These are phyloP conservation scores for Cosmorhoe ocellata DNA, from an alignment of 2,888 invertebrate species.

Conservation along the genomic window DNA sequence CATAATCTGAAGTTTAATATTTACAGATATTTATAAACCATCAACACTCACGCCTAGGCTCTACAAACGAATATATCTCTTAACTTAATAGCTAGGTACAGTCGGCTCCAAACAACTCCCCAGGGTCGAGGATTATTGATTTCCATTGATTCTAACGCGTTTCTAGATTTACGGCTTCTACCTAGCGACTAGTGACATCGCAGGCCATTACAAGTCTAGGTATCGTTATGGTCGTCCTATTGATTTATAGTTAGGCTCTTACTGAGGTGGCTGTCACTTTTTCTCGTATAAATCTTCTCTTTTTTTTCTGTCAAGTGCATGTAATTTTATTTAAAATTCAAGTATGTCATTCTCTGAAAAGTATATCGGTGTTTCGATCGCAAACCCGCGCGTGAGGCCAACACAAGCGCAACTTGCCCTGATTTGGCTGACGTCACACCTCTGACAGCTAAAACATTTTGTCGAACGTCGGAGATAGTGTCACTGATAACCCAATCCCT, in stretches of 20 bases:
- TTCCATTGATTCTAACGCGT: slow-evolving; percentile 76
- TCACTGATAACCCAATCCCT: slow-evolving; percentile 81
- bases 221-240: slow-evolving; percentile 18
- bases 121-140: slow-evolving; percentile 67
- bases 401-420: slow-evolving; percentile 55
- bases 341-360: slow-evolving; percentile 35
- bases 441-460: slow-evolving; percentile 81
- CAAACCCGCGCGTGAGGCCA: slow-evolving; percentile 41
- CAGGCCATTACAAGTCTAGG: slow-evolving; percentile 39
- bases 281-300: slow-evolving; percentile 4
- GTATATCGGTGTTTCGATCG: slow-evolving; percentile 64
- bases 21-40: slow-evolving; percentile 10
- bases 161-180: slow-evolving; percentile 66
- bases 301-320: neutral
- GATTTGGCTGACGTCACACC: slow-evolving; percentile 79
- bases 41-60: slow-evolving; percentile 32
- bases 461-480: slow-evolving; percentile 80
- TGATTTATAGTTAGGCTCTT: slow-evolving; percentile 22
- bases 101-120: slow-evolving; percentile 62
- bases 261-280: slow-evolving; percentile 4
- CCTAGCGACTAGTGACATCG: slow-evolving; percentile 48
- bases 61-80: slow-evolving; percentile 12
- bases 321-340: neutral
- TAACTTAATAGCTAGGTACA: slow-evolving; percentile 40
- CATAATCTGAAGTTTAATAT: slow-evolving; percentile 9